Evolutionary conservation across 2,888 invertebrate species (phyloP).

Genomic region (Tipula lateralis): DNA sequence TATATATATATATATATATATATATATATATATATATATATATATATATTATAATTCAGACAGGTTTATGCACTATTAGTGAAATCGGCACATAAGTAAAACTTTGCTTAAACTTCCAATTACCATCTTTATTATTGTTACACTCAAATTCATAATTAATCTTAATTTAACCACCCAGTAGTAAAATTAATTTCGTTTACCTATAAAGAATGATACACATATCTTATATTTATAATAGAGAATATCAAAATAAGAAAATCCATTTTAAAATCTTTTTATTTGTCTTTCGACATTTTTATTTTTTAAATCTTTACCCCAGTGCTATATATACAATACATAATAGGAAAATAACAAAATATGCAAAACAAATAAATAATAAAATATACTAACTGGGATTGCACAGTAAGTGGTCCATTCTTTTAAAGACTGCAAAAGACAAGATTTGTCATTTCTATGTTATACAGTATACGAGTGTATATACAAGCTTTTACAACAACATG

Average conservation of each 20-base stretch:
- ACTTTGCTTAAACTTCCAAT: too few species aligned
- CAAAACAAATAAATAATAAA: conserved; percentile 20
- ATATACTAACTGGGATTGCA: conserved; percentile 29
- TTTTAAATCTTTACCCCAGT: background rate
- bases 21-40: too few species aligned
- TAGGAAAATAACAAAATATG: background rate
- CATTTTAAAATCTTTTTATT: background rate
- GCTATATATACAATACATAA: background rate
- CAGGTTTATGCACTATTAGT: too few species aligned
- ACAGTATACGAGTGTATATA: background rate
- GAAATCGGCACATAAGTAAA: too few species aligned
- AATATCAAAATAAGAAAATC: background rate
- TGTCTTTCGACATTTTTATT: background rate
- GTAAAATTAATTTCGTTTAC: background rate
- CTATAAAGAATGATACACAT: background rate
- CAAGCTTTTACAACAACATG: background rate
- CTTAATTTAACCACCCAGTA: background rate
- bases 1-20: too few species aligned
- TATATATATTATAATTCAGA: too few species aligned
- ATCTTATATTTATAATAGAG: background rate
- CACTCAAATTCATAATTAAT: background rate
- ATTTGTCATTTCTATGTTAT: conserved; percentile 27
- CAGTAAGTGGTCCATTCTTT: conserved; percentile 34
- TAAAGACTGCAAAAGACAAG: conserved; percentile 35
- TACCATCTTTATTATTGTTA: too few species aligned